Evolutionary conservation across 2,797 vertebrate species (phyloP).

Genomic region (Poeciliopsis presidionis): DNA sequence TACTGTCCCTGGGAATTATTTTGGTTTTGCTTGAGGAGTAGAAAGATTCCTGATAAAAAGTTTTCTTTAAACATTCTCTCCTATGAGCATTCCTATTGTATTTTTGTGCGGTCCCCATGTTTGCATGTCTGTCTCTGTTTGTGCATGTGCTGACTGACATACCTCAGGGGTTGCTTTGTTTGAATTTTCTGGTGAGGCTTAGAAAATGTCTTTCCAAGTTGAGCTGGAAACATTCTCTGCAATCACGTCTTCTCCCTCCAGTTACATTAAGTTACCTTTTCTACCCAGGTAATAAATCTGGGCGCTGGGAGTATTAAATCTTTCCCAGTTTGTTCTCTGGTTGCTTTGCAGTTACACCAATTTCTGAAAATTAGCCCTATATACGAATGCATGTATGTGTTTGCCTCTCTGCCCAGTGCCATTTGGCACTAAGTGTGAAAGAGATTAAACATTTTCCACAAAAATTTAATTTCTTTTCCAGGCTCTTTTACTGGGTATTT

Average conservation of each 20-base stretch:
- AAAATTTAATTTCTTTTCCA: conserved; percentile 52
- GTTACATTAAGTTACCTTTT: conserved; percentile 26
- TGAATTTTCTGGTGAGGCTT: conserved; percentile 31
- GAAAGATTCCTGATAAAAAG: conserved; percentile 36
- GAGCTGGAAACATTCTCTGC: conserved; percentile 1
- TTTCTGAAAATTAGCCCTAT: conserved; percentile 1
- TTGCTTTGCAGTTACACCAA: conserved; percentile 22
- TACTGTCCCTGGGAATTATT: neutral
- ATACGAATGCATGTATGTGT: conserved; percentile 8
- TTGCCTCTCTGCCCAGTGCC: conserved; percentile 29
- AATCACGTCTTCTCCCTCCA: conserved; percentile 8
- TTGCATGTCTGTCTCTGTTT: conserved; percentile 27
- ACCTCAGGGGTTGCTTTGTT: conserved; percentile 45
- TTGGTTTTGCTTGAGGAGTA: conserved; percentile 14
- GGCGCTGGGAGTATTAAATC: conserved; percentile 35
- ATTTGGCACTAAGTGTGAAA: conserved; percentile 57
- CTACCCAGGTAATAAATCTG: neutral
- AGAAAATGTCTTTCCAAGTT: conserved; percentile 41
- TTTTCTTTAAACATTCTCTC: conserved; percentile 15
- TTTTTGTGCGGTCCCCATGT: conserved; percentile 7
- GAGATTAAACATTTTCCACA: conserved; percentile 59
- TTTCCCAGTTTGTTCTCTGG: conserved; percentile 27
- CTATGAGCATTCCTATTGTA: conserved; percentile 18
- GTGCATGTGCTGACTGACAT: conserved; percentile 26
- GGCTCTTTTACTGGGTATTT: conserved; percentile 47